Evolutionary conservation across 2,888 invertebrate genomes (phyloP).

Genomic region (Eurois occulta): DNA sequence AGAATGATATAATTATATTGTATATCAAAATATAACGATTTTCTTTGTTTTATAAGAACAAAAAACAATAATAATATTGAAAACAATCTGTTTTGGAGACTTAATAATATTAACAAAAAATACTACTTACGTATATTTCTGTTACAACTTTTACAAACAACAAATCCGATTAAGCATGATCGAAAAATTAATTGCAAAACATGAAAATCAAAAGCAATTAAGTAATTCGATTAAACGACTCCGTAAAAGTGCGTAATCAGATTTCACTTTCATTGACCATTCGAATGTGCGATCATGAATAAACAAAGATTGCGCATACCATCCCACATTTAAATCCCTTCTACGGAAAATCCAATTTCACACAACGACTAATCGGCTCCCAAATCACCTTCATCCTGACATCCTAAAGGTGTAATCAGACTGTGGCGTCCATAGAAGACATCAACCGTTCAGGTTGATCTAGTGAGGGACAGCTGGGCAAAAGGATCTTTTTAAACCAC

Average conservation of each 20-base stretch:
- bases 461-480: neutral
- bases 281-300: constrained; percentile 32
- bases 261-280: constrained; percentile 45
- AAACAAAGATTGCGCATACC: neutral
- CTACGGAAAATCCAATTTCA: constrained; percentile 36
- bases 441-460: neutral
- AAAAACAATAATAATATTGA: neutral
- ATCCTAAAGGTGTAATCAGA: constrained; percentile 24
- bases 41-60: neutral
- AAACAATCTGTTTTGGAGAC: neutral
- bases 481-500: too few species aligned
- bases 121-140: too few species aligned
- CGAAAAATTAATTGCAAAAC: neutral
- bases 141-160: neutral
- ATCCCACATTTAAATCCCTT: constrained; percentile 10
- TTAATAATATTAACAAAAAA: too few species aligned
- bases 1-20: neutral
- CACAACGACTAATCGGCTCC: neutral
- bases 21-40: neutral
- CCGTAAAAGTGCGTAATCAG: constrained; percentile 23
- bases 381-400: constrained; percentile 23
- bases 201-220: constrained; percentile 40
- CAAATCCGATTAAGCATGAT: neutral
- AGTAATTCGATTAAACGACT: constrained; percentile 1
- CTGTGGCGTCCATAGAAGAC: neutral